Conservation (phyloP, 1,140 invertebrate species). For the Harlomillsia oculata region DNA sequence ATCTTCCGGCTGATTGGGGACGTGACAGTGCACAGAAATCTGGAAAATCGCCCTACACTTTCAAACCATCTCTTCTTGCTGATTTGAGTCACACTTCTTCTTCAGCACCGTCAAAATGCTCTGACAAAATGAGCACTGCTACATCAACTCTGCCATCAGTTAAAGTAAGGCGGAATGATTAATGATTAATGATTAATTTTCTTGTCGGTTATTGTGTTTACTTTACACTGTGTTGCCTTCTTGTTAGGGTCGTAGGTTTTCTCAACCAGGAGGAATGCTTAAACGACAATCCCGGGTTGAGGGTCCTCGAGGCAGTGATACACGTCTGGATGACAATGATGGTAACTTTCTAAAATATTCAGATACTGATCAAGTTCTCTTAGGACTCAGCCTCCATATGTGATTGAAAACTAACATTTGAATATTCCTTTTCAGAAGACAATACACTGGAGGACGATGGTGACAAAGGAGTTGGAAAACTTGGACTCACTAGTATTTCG, state of each 20-base stretch:
- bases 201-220: neutral
- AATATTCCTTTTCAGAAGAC: too few species aligned
- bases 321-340: constrained; percentile 57
- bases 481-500: constrained; percentile 5
- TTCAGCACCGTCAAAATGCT: constrained; percentile 20
- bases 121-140: constrained; percentile 20
- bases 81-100: constrained; percentile 31
- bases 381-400: too few species aligned
- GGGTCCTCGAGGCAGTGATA: constrained; percentile 60
- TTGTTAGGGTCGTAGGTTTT: constrained; percentile 17
- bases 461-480: too few species aligned
- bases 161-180: constrained; percentile 3
- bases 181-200: neutral
- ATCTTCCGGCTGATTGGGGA: constrained; percentile 38
- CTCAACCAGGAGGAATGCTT: constrained; percentile 14
- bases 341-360: too few species aligned
- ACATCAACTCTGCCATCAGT: constrained; percentile 12
- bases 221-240: neutral
- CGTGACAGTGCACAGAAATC: constrained; percentile 13
- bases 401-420: too few species aligned
- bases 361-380: too few species aligned
- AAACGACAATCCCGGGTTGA: constrained; percentile 15
- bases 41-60: constrained; percentile 22
- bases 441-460: too few species aligned
- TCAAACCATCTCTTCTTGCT: constrained; percentile 28